Evolutionary conservation across 2,888 invertebrate genomes (phyloP).

Genomic region (Leptinotarsa rubiginosa): DNA sequence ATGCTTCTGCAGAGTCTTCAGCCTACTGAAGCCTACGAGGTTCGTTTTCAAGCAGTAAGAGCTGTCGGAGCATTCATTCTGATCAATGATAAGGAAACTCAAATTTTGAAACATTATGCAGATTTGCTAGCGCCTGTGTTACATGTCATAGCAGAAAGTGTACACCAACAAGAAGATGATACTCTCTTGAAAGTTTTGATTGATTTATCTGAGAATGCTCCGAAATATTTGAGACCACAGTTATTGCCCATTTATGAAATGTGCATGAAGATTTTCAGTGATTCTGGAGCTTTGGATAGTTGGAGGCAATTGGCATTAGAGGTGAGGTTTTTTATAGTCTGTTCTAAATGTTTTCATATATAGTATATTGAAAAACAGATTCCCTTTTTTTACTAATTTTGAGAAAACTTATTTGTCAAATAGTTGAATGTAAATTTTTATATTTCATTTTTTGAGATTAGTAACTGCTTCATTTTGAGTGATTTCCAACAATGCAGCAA

Average conservation of each 20-base stretch:
- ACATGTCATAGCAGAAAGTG: constrained; percentile 82
- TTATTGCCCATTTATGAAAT: constrained; percentile 87
- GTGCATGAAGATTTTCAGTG: constrained; percentile 85
- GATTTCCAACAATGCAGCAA: too few relatives aligned
- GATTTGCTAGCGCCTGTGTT: constrained; percentile 86
- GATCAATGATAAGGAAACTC: constrained; percentile 93
- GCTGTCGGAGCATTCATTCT: constrained; percentile 90
- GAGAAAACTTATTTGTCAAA: too few relatives aligned
- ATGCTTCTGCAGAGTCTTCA: constrained; percentile 86
- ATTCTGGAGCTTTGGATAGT: constrained; percentile 79
- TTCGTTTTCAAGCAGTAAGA: constrained; percentile 85
- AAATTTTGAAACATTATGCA: constrained; percentile 87
- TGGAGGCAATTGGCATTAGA: constrained; percentile 94
- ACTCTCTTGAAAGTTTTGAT: constrained; percentile 92
- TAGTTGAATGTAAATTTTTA: too few relatives aligned
- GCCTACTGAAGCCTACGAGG: constrained; percentile 73
- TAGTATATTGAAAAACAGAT: not conserved
- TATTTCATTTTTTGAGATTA: too few relatives aligned
- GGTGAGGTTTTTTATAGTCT: constrained; percentile 64
- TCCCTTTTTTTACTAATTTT: not conserved
- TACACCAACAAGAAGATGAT: constrained; percentile 89
- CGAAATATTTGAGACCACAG: constrained; percentile 91
- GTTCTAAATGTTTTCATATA: too few relatives aligned
- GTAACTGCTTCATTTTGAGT: too few relatives aligned
- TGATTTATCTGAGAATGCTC: constrained; percentile 92